phyloP scores from a whole-genome alignment of 2,888 invertebrate genomes.

The Lasioglossum zephyrum region DNA sequence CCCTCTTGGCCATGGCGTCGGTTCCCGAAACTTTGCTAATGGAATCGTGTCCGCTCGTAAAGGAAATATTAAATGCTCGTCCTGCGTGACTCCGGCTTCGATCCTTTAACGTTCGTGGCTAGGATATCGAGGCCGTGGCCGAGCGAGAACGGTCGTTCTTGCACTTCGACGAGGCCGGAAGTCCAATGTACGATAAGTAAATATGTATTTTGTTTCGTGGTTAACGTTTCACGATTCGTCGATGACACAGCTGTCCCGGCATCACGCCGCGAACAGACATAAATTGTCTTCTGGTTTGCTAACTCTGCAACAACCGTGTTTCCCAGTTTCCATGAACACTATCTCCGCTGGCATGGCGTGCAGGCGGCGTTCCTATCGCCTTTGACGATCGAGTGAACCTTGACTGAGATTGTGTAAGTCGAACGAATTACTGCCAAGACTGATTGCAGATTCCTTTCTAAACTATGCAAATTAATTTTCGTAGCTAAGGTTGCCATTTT shows the following conservation, averaged over 20 bases:
- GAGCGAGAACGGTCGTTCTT: conserved; percentile 13
- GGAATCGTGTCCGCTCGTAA: conserved; percentile 78
- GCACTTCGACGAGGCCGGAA: background rate
- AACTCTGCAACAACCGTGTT: conserved; percentile 3
- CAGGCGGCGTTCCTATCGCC: background rate
- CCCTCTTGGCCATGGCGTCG: conserved; percentile 67
- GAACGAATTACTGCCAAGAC: background rate
- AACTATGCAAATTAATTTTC: background rate
- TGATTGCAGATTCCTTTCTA: background rate
- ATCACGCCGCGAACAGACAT: background rate
- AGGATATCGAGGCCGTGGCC: background rate
- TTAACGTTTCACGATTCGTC: background rate
- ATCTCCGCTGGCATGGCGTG: background rate
- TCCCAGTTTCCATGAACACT: background rate
- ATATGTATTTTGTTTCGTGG: conserved; percentile 16
- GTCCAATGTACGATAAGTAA: conserved; percentile 1
- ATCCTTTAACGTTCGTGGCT: conserved; percentile 36
- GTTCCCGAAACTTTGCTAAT: conserved; percentile 78
- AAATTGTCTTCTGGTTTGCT: conserved; percentile 16
- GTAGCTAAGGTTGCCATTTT: background rate
- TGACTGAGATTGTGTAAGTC: background rate
- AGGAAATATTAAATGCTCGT: conserved; percentile 79
- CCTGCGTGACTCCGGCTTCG: conserved; percentile 39
- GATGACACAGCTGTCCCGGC: background rate
- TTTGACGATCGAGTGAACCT: background rate